Percentiles rank a stretch among this genome's conserved stretches.
phyloP scores from a whole-genome alignment of 64 coral and sea anemone species.

The Dendrophyllia cribrosa region DNA sequence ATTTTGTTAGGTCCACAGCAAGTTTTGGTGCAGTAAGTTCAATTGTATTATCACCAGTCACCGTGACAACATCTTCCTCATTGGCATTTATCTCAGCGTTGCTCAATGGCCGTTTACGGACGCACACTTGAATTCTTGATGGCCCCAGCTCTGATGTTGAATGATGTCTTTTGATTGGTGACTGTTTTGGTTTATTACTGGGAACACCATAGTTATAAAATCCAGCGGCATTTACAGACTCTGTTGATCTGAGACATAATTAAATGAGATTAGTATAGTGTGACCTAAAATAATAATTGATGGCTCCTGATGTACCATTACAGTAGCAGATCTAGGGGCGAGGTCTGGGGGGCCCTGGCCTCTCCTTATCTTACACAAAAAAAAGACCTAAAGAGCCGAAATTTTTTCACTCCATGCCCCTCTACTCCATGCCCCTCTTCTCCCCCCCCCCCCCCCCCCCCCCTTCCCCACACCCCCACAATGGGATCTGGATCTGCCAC shows the following conservation, averaged over 20 bases:
- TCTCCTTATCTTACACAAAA: too few relatives aligned
- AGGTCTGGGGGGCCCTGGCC: too few relatives aligned
- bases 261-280: background rate
- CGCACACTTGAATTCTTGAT: slow-evolving; percentile 87
- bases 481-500: too few relatives aligned
- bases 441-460: too few relatives aligned
- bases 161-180: slow-evolving; percentile 35
- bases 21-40: slow-evolving; percentile 76
- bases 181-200: slow-evolving; percentile 63
- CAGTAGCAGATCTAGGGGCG: too few relatives aligned
- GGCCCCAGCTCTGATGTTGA: background rate
- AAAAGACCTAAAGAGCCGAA: too few relatives aligned
- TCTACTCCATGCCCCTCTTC: too few relatives aligned
- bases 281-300: background rate
- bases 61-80: slow-evolving; percentile 76
- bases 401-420: too few relatives aligned
- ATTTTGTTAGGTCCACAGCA: slow-evolving; percentile 86
- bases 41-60: slow-evolving; percentile 20
- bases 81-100: slow-evolving; percentile 16
- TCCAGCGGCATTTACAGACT: background rate
- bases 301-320: too few relatives aligned
- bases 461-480: too few relatives aligned
- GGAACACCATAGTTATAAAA: slow-evolving; percentile 90
- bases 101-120: slow-evolving; percentile 82
- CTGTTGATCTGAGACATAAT: slow-evolving; percentile 33